Evolutionary conservation across 2,113 vertebrate species (phyloP), one percentile per base, ranked within the genome.

Genomic region (Stegastes partitus): DNA sequence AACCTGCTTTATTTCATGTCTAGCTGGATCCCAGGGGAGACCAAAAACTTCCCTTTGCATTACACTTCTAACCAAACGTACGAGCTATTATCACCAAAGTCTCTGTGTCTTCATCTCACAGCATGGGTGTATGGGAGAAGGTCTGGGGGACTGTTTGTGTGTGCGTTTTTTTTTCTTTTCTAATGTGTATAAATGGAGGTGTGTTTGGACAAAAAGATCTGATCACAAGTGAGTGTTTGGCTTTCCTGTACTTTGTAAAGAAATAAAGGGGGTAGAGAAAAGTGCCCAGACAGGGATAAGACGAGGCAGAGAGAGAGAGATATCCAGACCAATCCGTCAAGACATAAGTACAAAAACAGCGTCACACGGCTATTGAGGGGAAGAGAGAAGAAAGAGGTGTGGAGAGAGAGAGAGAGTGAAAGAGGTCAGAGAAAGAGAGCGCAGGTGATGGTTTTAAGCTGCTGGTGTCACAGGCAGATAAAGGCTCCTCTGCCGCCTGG

Each of bases 391-490:
- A 81, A 49, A 78, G 58, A 51, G 67, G 66, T 22, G 74, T 58
- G 47, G 66, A 64, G 70, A 59, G 65, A 69, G 66, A 64, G 70
- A 59, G 65, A 69, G 54, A 74, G 72, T 37, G 63, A 81, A 76
- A 31, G 62, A 85, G 89, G 85, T 86, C 90, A 83, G 56, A 71
- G 73, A 62, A 80, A 74, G 78, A 78, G 79, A 82, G 67, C 50
- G 10, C 74, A 88, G 83, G 86, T 91, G 90, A 90, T 85, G 83
- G 79, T 75, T 82, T 85, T 83, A 89, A 91, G 88, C 85, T 81
- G 81, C 80, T 34, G 76, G 87, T 90, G 87, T 89, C 74, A 88
- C 67, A 73, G 82, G 79, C 84, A 90, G 87, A 91, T 88, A 89
- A 86, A 92, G 77, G 81, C 81, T 87, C 68, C 65, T 75, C 57